These are phyloP conservation scores for Myotis myotis DNA, from an alignment of 2,797 vertebrate genomes.

Conservation along the genomic window DNA sequence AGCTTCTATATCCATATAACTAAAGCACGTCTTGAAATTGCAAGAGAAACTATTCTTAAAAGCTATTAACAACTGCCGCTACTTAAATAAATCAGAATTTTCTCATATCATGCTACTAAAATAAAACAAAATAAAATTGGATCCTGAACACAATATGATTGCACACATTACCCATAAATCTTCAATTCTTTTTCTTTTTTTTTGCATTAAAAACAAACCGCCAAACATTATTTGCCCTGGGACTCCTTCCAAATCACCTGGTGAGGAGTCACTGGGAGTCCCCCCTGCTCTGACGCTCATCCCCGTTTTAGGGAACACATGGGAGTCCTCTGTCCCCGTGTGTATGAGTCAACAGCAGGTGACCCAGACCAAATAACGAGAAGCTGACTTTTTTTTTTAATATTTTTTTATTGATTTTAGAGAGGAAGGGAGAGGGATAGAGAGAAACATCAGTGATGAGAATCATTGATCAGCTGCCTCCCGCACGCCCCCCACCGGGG, in stretches of 20 bases:
- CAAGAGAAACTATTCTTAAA: slow-evolving; percentile 30
- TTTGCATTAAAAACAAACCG: not conserved
- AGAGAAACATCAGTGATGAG: too few relatives aligned
- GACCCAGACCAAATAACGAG: not conserved
- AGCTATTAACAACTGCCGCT: not conserved
- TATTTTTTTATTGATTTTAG: too few relatives aligned
- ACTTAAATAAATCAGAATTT: not conserved
- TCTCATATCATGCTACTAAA: slow-evolving; percentile 5
- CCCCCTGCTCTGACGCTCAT: not conserved
- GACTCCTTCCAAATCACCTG: not conserved
- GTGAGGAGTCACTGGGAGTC: not conserved
- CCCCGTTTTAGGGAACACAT: not conserved
- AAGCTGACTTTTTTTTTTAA: not conserved
- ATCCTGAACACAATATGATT: not conserved
- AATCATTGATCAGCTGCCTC: too few relatives aligned
- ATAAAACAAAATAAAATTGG: not conserved
- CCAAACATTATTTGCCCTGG: not conserved
- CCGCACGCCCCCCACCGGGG: too few relatives aligned
- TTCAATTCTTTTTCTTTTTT: not conserved
- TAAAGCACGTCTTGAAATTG: slow-evolving; percentile 16
- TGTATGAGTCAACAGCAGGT: not conserved
- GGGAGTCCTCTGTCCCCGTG: not conserved
- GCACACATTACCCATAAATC: not conserved
- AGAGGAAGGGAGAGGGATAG: too few relatives aligned
- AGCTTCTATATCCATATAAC: slow-evolving; percentile 15